phyloP scores from a whole-genome alignment of 2,888 invertebrate species.

The Phyllotreta cruciferae region DNA sequence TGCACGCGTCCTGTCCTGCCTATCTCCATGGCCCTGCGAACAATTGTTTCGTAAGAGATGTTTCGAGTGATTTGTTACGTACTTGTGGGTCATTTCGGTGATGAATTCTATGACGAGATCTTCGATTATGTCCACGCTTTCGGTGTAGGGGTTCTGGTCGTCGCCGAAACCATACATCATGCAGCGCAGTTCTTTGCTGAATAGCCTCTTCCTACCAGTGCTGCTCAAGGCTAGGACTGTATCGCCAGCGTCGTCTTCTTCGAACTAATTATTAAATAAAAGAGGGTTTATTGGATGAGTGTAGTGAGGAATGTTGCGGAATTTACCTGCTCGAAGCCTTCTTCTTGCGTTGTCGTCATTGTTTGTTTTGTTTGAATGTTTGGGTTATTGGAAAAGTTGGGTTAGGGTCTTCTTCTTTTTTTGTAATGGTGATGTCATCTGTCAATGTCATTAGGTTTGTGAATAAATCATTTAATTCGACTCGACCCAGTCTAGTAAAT shows the following conservation, averaged over 20 bases:
- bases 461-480: too few species aligned
- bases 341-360: too few species aligned
- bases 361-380: too few species aligned
- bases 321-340: too few species aligned
- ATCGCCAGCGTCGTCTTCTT: constrained; percentile 75
- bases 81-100: constrained; percentile 89
- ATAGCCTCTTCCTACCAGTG: constrained; percentile 80
- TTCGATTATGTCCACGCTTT: constrained; percentile 96
- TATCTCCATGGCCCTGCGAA: constrained; percentile 90
- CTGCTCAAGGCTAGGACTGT: constrained; percentile 68
- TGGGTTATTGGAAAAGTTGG: background rate
- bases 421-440: too few species aligned
- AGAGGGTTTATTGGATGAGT: background rate
- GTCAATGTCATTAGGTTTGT: too few species aligned
- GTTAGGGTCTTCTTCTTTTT: background rate
- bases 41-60: too few species aligned
- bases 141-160: constrained; percentile 98
- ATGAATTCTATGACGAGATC: constrained; percentile 98
- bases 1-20: constrained; percentile 95
- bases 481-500: too few species aligned
- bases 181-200: constrained; percentile 90
- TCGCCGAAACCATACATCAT: constrained; percentile 99
- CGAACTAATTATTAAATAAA: constrained; percentile 59
- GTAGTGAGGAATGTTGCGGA: too few species aligned
- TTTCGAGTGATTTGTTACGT: too few species aligned